Percentiles rank a stretch among this genome's conserved stretches.
These are phyloP conservation scores for Etheostoma perlongum DNA, from an alignment of 2,797 vertebrate genomes.

Conservation along the genomic window DNA sequence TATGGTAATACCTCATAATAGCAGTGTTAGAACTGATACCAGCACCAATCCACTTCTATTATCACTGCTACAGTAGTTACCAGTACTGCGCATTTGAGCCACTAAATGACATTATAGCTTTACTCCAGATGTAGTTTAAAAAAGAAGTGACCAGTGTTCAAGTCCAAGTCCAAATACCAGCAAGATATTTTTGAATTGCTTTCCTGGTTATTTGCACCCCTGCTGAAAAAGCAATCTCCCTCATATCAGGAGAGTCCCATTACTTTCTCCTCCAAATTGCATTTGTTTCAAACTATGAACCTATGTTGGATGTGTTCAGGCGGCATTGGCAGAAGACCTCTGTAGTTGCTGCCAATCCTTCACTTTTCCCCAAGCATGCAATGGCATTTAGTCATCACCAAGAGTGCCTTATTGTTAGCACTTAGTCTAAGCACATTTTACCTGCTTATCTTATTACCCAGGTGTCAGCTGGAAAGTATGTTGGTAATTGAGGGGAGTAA, in stretches of 20 bases:
- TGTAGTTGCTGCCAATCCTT: slow-evolving; percentile 64
- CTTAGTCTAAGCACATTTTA: slow-evolving; percentile 75
- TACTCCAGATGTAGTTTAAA: too few species aligned
- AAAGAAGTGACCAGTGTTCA: too few species aligned
- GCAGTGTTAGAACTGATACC: too few species aligned
- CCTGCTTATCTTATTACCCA: slow-evolving; percentile 78
- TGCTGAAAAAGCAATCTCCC: slow-evolving; percentile 33
- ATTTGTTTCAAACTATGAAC: slow-evolving; percentile 63
- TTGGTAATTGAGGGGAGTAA: slow-evolving; percentile 71
- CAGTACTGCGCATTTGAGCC: too few species aligned
- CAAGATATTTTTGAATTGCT: slow-evolving; percentile 1
- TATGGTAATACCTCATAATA: too few species aligned
- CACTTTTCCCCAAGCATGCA: slow-evolving; percentile 50
- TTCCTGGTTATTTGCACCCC: slow-evolving; percentile 23
- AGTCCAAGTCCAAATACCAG: too few species aligned
- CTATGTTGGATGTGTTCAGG: slow-evolving; percentile 46
- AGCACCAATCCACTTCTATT: too few species aligned
- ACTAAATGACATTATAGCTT: too few species aligned
- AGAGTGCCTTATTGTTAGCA: slow-evolving; percentile 76
- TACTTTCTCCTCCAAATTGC: slow-evolving; percentile 47
- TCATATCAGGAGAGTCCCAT: slow-evolving; percentile 12
- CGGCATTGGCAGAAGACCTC: slow-evolving; percentile 60
- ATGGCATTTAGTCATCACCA: slow-evolving; percentile 67
- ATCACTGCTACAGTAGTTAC: too few species aligned
- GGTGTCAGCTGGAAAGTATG: slow-evolving; percentile 63